Conservation (phyloP, 2,888 invertebrate genomes). For the Mycalesis mineus region DNA sequence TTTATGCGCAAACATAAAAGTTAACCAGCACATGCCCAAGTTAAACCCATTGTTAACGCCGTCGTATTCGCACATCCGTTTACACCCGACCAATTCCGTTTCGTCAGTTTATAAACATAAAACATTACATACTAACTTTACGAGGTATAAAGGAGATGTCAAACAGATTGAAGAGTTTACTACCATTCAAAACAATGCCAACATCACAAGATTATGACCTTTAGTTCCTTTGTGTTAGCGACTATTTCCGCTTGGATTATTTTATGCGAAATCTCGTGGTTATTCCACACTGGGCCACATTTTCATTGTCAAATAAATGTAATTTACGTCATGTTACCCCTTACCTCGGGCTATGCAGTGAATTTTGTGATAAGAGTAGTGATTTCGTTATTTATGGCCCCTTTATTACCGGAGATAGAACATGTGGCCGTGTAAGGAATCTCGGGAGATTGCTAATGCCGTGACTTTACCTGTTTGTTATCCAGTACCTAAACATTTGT, state of each 20-base stretch:
- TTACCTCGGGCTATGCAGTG: conserved; percentile 29
- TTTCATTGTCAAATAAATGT: conserved; percentile 33
- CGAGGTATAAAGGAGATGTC: conserved; percentile 25
- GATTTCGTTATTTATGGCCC: conserved; percentile 29
- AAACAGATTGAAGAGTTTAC: conserved; percentile 30
- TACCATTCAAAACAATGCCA: conserved; percentile 10
- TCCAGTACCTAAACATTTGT: not conserved
- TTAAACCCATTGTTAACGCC: not conserved
- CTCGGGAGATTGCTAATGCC: not conserved
- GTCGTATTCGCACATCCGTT: not conserved
- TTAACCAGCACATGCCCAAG: not conserved
- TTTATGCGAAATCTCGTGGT: conserved; percentile 12
- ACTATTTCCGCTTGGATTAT: conserved; percentile 16
- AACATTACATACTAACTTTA: conserved; percentile 23
- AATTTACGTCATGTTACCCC: conserved; percentile 31
- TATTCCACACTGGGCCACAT: conserved; percentile 22
- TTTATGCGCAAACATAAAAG: not conserved
- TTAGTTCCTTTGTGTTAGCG: conserved; percentile 17
- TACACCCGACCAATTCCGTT: conserved; percentile 10
- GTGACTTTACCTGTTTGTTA: not conserved
- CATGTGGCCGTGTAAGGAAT: conserved; percentile 8
- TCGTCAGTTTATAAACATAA: conserved; percentile 26
- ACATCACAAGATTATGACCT: conserved; percentile 14
- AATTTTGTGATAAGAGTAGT: conserved; percentile 29
- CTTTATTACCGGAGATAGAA: conserved; percentile 23